Conservation (phyloP, 2,797 vertebrate genomes). For the Crax fasciolata region DNA sequence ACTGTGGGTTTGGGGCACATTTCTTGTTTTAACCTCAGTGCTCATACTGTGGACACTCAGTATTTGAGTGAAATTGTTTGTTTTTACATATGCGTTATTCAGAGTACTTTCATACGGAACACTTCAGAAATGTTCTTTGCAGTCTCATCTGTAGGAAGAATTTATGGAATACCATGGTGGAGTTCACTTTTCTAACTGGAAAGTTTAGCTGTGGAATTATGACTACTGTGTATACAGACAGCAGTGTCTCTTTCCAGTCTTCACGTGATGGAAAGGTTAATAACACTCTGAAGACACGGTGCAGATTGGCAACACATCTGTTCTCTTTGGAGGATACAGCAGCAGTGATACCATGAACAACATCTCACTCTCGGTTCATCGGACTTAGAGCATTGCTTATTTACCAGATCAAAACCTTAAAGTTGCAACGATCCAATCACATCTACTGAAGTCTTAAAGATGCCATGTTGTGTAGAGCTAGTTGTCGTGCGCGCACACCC, state of each 20-base stretch:
- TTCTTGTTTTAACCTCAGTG: slow-evolving; percentile 4
- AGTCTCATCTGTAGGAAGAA: slow-evolving; percentile 16
- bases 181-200: background rate
- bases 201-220: slow-evolving; percentile 14
- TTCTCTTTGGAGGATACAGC: background rate
- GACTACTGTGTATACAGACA: background rate
- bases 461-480: background rate
- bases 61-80: slow-evolving; percentile 12
- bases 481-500: background rate
- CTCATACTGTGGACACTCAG: background rate
- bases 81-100: slow-evolving; percentile 34
- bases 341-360: background rate
- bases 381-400: background rate
- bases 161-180: background rate
- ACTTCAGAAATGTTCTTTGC: slow-evolving; percentile 16
- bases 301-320: background rate
- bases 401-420: background rate
- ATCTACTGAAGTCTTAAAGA: background rate
- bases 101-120: background rate
- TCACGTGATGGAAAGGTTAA: background rate
- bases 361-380: background rate
- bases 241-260: background rate
- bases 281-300: background rate
- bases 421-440: background rate
- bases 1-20: background rate